phyloP scores from a whole-genome alignment of 2,797 vertebrate genomes.

The Alca torda region DNA sequence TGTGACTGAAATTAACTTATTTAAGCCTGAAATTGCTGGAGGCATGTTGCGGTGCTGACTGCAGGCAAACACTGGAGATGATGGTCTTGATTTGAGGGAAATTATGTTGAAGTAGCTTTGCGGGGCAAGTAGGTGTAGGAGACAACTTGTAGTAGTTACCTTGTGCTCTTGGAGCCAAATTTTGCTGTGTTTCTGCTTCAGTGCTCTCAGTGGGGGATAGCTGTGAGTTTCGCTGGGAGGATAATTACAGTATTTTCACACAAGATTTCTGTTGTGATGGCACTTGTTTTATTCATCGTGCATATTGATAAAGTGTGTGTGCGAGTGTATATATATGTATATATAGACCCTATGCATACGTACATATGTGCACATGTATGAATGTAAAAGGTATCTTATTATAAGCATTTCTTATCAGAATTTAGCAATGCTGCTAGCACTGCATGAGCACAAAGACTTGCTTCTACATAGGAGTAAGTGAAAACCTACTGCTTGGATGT shows the following conservation, averaged over 20 bases:
- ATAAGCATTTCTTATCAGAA: background rate
- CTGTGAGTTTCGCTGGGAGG: background rate
- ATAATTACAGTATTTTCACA: background rate
- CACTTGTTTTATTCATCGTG: background rate
- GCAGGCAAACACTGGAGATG: background rate
- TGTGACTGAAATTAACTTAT: conserved; percentile 1
- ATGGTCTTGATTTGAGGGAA: background rate
- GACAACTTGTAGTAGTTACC: background rate
- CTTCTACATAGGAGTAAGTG: background rate
- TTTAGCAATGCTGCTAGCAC: background rate
- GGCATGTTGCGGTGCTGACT: accelerated
- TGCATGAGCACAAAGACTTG: background rate
- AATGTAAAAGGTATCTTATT: background rate
- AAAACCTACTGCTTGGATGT: background rate
- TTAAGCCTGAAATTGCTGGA: conserved; percentile 10
- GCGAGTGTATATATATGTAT: background rate
- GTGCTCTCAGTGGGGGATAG: background rate
- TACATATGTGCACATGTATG: background rate
- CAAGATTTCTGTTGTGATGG: background rate
- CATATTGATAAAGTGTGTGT: background rate
- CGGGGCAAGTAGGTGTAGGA: background rate
- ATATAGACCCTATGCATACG: accelerated
- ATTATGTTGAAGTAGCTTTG: background rate
- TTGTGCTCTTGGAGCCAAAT: background rate
- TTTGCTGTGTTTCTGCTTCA: background rate